phyloP scores from a whole-genome alignment of 2,113 vertebrate genomes.

The Smithornis capensis region DNA sequence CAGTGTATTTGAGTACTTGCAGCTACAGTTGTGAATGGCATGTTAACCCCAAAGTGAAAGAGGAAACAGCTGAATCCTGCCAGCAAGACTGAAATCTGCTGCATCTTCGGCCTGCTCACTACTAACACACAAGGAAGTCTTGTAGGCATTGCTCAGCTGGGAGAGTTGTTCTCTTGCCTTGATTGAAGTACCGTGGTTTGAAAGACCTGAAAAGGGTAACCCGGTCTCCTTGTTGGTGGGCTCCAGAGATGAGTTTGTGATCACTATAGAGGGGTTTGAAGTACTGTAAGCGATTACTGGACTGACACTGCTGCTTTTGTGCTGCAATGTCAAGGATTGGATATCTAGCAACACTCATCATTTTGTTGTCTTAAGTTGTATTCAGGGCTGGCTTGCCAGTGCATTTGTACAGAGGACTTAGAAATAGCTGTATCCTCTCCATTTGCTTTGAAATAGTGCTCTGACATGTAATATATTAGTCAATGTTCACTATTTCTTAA shows the following conservation, averaged over 20 bases:
- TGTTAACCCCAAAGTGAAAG: not conserved
- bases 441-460: not conserved
- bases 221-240: not conserved
- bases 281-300: not conserved
- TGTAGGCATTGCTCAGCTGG: not conserved
- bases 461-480: not conserved
- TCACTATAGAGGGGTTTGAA: not conserved
- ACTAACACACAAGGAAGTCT: not conserved
- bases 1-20: not conserved
- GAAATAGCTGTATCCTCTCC: not conserved
- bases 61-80: not conserved
- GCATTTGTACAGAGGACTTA: fast-evolving
- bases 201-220: not conserved
- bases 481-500: not conserved
- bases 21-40: fast-evolving
- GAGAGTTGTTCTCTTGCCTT: not conserved
- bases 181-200: not conserved
- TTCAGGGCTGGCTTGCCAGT: not conserved
- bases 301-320: not conserved
- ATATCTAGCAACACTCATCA: not conserved
- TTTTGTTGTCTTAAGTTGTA: not conserved
- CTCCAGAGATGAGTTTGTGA: not conserved
- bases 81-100: not conserved
- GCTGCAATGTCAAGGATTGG: not conserved
- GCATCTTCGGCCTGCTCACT: not conserved